Conservation (phyloP, 2,888 invertebrate genomes). For the Lymantria monacha region DNA sequence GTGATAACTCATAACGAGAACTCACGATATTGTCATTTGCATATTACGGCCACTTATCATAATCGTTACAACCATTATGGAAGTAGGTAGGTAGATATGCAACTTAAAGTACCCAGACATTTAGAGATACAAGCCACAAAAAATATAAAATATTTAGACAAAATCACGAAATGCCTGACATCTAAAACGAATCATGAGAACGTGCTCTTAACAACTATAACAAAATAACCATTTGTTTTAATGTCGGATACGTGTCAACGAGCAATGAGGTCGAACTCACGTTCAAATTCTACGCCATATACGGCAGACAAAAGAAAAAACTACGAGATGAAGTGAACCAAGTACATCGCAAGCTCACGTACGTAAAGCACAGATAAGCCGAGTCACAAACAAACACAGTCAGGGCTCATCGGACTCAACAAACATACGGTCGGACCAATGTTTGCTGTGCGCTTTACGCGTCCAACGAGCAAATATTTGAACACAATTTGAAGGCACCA, state of each 20-base stretch:
- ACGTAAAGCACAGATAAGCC: conserved; percentile 48
- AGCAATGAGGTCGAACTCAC: conserved; percentile 37
- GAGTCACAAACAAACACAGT: conserved; percentile 43
- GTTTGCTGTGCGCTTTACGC: conserved; percentile 66
- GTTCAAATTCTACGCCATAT: conserved; percentile 45
- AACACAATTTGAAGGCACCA: conserved; percentile 76
- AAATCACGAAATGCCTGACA: conserved; percentile 10
- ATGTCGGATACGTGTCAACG: conserved; percentile 51
- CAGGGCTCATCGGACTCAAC: conserved; percentile 59
- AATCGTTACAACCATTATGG: background rate
- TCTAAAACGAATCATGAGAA: conserved; percentile 8
- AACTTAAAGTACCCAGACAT: too few relatives aligned
- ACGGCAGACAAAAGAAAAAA: conserved; percentile 48
- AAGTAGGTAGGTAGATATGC: background rate
- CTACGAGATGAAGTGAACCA: conserved; percentile 40
- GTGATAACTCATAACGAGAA: background rate
- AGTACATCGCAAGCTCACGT: conserved; percentile 54
- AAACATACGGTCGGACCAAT: conserved; percentile 57
- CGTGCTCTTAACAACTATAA: conserved; percentile 13
- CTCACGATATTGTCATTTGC: background rate
- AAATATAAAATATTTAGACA: too few relatives aligned
- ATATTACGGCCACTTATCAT: background rate
- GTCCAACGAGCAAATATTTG: conserved; percentile 66
- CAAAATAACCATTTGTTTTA: conserved; percentile 15
- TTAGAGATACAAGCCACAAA: too few relatives aligned